These are phyloP conservation scores for Perca fluviatilis DNA, from an alignment of 2,113 vertebrate genomes.

Conservation along the genomic window DNA sequence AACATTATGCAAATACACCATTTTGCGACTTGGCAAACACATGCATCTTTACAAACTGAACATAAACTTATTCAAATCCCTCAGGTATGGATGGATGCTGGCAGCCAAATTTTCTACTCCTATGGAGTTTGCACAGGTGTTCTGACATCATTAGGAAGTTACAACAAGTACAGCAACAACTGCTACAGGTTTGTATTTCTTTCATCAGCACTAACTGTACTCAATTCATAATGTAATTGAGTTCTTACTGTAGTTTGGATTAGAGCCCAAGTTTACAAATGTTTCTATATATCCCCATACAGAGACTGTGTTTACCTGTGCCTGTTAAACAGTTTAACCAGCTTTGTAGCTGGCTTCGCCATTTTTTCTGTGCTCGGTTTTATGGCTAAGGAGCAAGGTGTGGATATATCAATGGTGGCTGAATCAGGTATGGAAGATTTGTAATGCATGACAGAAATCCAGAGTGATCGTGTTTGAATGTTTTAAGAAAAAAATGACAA, in stretches of 20 bases:
- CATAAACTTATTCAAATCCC: background rate
- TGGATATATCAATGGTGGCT: constrained; percentile 90
- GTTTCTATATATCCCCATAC: constrained; percentile 21
- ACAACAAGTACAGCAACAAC: constrained; percentile 87
- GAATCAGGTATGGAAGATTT: constrained; percentile 86
- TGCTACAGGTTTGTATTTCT: constrained; percentile 80
- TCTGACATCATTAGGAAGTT: constrained; percentile 84
- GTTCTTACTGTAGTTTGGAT: background rate
- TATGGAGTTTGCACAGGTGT: constrained; percentile 85
- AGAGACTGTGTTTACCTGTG: constrained; percentile 93
- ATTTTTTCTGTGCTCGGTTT: constrained; percentile 94
- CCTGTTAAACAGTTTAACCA: constrained; percentile 93
- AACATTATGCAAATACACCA: background rate
- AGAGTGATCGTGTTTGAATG: background rate
- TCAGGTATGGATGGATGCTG: constrained; percentile 88
- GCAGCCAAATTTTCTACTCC: constrained; percentile 86
- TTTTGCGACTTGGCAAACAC: background rate
- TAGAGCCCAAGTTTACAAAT: background rate
- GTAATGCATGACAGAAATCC: background rate
- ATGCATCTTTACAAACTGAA: background rate
- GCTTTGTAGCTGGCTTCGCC: constrained; percentile 93
- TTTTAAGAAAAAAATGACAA: background rate
- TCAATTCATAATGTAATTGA: background rate
- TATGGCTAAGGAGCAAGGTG: constrained; percentile 90
- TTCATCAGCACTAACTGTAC: background rate